Percentiles rank a stretch among this genome's conserved stretches.
Evolutionary conservation across 2,888 invertebrate genomes (phyloP).

Genomic region (Trachelus troglodyta): DNA sequence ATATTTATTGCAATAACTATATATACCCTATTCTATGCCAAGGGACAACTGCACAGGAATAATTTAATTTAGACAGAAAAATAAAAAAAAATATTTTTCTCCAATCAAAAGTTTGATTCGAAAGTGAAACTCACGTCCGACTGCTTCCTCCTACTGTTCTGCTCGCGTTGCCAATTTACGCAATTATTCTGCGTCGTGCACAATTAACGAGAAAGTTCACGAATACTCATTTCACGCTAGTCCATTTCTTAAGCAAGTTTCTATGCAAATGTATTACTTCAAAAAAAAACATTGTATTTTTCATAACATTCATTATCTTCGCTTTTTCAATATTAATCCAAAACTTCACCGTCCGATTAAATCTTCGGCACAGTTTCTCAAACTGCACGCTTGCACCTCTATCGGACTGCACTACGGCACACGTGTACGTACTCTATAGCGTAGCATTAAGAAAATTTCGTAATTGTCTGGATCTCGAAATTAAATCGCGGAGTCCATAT

Average conservation of each 20-base stretch:
- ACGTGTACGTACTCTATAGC: background rate
- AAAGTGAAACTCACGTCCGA: background rate
- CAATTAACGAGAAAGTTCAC: background rate
- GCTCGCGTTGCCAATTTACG: background rate
- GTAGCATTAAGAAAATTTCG: background rate
- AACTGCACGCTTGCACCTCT: background rate
- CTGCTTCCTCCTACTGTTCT: background rate
- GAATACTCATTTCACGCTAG: background rate
- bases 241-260: background rate
- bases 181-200: background rate
- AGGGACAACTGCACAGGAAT: background rate
- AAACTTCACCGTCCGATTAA: background rate
- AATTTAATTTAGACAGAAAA: too few relatives aligned
- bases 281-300: background rate
- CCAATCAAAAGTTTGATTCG: background rate
- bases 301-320: background rate
- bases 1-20: background rate
- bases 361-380: background rate
- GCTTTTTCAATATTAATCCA: background rate
- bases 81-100: background rate
- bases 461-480: background rate
- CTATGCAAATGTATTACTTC: background rate
- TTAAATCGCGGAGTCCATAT: conserved; percentile 4
- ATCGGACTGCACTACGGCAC: background rate
- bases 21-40: background rate